phyloP scores from a whole-genome alignment of 2,797 vertebrate genomes.

The Muscicapa striata region DNA sequence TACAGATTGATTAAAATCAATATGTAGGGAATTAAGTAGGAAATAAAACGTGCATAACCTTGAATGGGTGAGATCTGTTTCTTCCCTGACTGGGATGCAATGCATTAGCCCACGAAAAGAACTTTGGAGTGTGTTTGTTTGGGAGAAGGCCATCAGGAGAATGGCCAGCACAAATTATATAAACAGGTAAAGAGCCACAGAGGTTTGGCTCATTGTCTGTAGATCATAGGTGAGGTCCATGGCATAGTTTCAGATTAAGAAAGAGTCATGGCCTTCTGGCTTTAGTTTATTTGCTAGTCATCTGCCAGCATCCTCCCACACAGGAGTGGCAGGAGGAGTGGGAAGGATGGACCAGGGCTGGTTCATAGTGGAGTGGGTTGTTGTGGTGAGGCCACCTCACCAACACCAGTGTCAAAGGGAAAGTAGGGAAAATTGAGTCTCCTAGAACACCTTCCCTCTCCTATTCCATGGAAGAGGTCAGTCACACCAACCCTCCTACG shows the following conservation, averaged over 20 bases:
- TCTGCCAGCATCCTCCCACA: neutral
- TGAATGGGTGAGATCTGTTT: neutral
- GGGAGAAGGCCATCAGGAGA: neutral
- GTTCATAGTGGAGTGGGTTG: neutral
- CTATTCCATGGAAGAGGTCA: neutral
- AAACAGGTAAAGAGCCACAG: neutral
- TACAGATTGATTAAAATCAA: conserved; percentile 53
- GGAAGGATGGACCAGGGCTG: neutral
- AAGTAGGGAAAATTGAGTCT: neutral
- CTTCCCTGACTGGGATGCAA: neutral
- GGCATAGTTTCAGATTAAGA: neutral
- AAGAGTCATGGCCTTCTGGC: neutral
- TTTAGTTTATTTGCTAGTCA: neutral
- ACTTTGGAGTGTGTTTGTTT: neutral
- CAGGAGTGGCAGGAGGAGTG: neutral
- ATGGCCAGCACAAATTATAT: neutral
- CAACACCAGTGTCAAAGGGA: neutral
- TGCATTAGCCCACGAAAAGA: neutral
- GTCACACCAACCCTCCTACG: neutral
- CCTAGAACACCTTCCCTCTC: neutral
- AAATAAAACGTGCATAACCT: neutral
- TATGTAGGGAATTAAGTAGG: neutral
- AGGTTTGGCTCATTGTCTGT: neutral
- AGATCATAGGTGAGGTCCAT: neutral
- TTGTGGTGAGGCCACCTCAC: neutral